A percentile compares a stretch with the other conserved stretches of the same genome.
Evolutionary conservation across 23 tunicate genomes (phyloP).

Genomic region (Corella eumyota): DNA sequence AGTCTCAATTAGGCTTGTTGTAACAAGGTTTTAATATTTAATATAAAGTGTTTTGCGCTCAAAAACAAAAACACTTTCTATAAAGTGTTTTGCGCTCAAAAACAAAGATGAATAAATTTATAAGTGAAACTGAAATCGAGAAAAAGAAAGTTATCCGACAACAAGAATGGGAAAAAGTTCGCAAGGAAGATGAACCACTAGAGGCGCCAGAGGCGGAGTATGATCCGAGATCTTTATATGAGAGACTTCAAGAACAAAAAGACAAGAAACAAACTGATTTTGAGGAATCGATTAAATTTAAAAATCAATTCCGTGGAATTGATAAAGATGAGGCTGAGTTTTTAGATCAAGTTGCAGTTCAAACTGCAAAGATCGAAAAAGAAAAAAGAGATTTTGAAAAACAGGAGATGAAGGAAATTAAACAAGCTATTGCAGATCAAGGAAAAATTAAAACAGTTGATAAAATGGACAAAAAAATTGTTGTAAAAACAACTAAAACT

Average conservation of each 20-base stretch:
- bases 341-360: conserved; percentile 33
- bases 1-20: no score
- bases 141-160: conserved; percentile 54
- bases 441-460: neutral
- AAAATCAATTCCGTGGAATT: conserved; percentile 90
- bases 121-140: conserved; percentile 63
- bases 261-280: conserved; percentile 86
- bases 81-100: no score
- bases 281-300: conserved; percentile 74
- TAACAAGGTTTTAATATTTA: no score
- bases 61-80: no score
- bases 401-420: conserved; percentile 50
- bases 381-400: conserved; percentile 38
- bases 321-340: conserved; percentile 75
- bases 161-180: conserved; percentile 88
- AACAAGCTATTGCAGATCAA: conserved; percentile 15
- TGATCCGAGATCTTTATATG: conserved; percentile 70
- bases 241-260: conserved; percentile 78
- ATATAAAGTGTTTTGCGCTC: no score
- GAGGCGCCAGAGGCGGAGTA: conserved; percentile 77
- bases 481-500: neutral
- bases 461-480: neutral
- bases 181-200: conserved; percentile 81
- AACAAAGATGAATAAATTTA: conserved; percentile 69
- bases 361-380: conserved; percentile 33